Evolutionary conservation across 2,888 invertebrate genomes (phyloP), one percentile per base, ranked within the genome.

Genomic region (Drosophila formosana): DNA sequence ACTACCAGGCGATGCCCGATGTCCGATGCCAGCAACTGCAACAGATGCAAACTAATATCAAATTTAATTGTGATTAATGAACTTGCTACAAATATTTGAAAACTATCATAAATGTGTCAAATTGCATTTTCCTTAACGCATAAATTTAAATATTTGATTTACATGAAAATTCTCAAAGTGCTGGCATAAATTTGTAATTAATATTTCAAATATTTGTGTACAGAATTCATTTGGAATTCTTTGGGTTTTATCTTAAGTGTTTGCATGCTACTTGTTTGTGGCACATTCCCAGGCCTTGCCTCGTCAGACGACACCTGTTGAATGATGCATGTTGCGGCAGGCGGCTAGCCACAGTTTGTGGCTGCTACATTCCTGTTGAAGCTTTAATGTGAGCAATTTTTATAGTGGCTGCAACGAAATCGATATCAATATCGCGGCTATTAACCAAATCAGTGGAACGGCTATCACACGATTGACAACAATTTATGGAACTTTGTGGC

Each of bases 401-500:
- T 80, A 82, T 83, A 82, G 66, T 81, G 68, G 39, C 69, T 65
- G 79, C 71, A 73, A 77, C 72, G 85, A 75, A 85, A 84, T 88
- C 80, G 84, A 84, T 84, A 84, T 76, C 77, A 72, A 72, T 76
- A 84, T 82, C 77, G 58, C 72, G 73, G 82, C 88, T 70, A 83
- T 83, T 83, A 88, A 84, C 88, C 72, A 80, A 85, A 84, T 85
- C 83, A 82, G 88, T 87, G 85, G 72, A 83, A 76, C 85, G 76
- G 50, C 75, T 67, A 83, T 80, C 87, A 58, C 52, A 49, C 61
- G 50, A 53, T 55, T 47, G 75, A 72, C 72, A 69, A 70, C 41
- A 83, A 90, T 89, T 89, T 89, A 90, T 90, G 80, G 79, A 77
- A 80, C 75, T 82, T 66, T 78, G 75, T 41, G 66, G 82, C 90